Evolutionary conservation across 2,113 vertebrate species (phyloP).

Genomic region (Caloenas nicobarica): DNA sequence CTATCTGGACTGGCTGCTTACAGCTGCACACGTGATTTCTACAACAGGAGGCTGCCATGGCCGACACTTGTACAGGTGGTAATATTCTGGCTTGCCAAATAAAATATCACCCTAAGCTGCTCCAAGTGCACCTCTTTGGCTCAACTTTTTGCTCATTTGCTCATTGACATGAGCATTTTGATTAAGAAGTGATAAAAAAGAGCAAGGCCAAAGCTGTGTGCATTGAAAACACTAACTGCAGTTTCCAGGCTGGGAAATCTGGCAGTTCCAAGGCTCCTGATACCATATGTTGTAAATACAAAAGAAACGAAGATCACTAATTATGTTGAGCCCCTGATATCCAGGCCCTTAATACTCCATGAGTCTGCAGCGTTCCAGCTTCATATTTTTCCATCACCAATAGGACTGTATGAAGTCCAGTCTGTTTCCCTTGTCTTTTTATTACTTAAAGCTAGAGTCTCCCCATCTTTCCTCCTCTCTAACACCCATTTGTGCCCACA

Average conservation of each 20-base stretch:
- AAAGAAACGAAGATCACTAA: slow-evolving; percentile 12
- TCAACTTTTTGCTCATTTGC: background rate
- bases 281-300: background rate
- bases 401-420: background rate
- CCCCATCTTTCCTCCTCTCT: background rate
- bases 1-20: background rate
- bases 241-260: slow-evolving; percentile 5
- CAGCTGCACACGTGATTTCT: background rate
- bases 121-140: background rate
- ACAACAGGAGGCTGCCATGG: background rate
- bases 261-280: background rate
- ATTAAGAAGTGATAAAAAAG: slow-evolving; percentile 2
- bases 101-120: background rate
- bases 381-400: background rate
- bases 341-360: background rate
- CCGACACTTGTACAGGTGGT: background rate
- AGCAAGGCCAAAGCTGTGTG: slow-evolving; percentile 17
- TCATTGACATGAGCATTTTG: background rate
- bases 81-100: background rate
- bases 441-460: background rate
- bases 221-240: background rate
- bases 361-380: background rate
- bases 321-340: background rate
- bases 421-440: background rate
- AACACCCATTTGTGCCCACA: background rate